These are phyloP conservation scores for Urocynchramus pylzowi DNA, from an alignment of 2,113 vertebrate genomes.

Conservation along the genomic window DNA sequence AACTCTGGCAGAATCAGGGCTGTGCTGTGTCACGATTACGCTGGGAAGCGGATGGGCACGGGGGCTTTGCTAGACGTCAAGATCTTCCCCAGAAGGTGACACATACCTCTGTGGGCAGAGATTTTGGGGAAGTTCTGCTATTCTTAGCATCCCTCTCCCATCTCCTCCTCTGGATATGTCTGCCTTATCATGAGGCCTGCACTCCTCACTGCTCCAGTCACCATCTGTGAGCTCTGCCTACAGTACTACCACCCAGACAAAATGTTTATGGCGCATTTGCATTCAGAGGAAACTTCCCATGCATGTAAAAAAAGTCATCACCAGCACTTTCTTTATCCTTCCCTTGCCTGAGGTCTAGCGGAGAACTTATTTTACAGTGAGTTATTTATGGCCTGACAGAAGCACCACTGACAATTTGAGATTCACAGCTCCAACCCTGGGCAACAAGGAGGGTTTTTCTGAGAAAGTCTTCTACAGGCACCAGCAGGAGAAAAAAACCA, in stretches of 20 bases:
- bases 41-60: not conserved
- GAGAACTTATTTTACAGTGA: not conserved
- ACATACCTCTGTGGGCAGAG: constrained; percentile 3
- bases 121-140: constrained; percentile 21
- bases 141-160: not conserved
- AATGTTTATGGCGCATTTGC: not conserved
- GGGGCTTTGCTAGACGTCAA: not conserved
- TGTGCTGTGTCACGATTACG: not conserved
- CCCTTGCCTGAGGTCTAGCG: not conserved
- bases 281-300: not conserved
- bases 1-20: not conserved
- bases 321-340: not conserved
- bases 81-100: constrained; percentile 11
- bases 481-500: not conserved
- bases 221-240: constrained; percentile 19
- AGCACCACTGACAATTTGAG: not conserved
- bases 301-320: not conserved
- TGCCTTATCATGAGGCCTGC: not conserved
- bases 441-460: not conserved
- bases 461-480: not conserved
- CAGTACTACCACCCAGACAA: not conserved
- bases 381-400: constrained; percentile 4
- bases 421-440: not conserved
- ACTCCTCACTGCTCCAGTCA: not conserved
- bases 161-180: not conserved